A percentile compares a stretch with the other conserved stretches of the same genome.
Evolutionary conservation across 2,888 invertebrate genomes (phyloP).

Genomic region (Amblyjoppa proteus): DNA sequence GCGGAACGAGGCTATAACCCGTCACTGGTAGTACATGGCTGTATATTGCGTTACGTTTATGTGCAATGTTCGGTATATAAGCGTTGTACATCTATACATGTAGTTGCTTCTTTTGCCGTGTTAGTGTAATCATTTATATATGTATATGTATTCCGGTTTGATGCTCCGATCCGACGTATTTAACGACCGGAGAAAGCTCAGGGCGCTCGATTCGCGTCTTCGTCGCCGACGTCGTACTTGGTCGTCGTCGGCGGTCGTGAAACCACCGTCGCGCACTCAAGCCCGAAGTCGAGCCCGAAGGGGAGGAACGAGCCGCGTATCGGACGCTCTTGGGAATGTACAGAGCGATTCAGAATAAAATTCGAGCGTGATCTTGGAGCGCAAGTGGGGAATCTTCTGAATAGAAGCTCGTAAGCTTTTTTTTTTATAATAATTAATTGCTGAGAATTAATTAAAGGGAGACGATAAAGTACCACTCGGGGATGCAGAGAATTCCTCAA

Average conservation of each 20-base stretch:
- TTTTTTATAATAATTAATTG: not conserved
- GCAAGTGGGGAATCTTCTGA: not conserved
- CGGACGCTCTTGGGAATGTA: conserved; percentile 8
- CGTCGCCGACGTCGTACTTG: conserved; percentile 22
- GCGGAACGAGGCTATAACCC: conserved; percentile 10
- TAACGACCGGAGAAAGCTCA: conserved; percentile 44
- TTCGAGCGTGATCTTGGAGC: not conserved
- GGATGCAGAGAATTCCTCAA: not conserved
- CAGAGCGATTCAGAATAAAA: conserved; percentile 7
- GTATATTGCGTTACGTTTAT: conserved; percentile 11
- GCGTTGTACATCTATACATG: not conserved
- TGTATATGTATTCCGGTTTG: conserved; percentile 19
- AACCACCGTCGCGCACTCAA: conserved; percentile 38
- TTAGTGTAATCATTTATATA: not conserved
- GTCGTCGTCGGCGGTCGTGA: conserved; percentile 46
- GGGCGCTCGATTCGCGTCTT: conserved; percentile 23
- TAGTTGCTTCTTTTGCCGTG: not conserved
- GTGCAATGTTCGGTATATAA: not conserved
- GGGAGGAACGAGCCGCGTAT: conserved; percentile 28
- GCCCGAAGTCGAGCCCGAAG: conserved; percentile 3
- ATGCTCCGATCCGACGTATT: conserved; percentile 33
- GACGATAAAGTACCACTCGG: not conserved
- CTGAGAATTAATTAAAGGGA: not conserved
- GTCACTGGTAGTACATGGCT: not conserved
- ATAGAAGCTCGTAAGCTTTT: not conserved